Evolutionary conservation across 2,888 invertebrate genomes (phyloP), one percentile per base, ranked within the genome.

Genomic region (Agrochola litura): DNA sequence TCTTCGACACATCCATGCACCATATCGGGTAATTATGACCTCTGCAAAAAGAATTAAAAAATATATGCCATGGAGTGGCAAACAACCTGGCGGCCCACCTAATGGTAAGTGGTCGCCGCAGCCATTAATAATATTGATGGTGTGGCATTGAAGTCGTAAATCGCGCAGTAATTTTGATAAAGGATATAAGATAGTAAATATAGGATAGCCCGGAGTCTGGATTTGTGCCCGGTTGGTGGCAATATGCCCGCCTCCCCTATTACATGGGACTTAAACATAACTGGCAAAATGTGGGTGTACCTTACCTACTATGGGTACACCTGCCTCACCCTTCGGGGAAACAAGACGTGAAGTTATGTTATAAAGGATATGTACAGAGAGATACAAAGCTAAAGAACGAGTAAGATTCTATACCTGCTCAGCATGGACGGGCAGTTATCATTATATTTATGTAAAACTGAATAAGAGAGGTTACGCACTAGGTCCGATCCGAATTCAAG

Each of bases 11-110:
- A 91, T 98, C 98, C 92, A 99, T 97, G 92, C 98, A 98, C 98
- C 99, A 99, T 85, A 99, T 98, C 1, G 99, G 98, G 91, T 98
- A 98, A 91, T 98, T 98, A 94, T 99, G 99, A 52, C 99, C 99
- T 89, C 98, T 94, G 91, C 14, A 93, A 95, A 72, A 74, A 67
- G 79, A 69, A 19, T 19, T 77, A 64, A 58, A 19, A 41, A 22
- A 30, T 30, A 22, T 14, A 66, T 66, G 49, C 2, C 22, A 30
- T 49, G 25, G 12, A 19, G 46, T 66, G 19, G 65, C 3, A 66
- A 66, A 19, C 19, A 25, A 25, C 8, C 12, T 46, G 25, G 65
- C 19, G 25, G 19, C 25, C 25, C 46, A 46, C 12, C 43, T 43
- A n/a, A 43, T 25, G 12, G 8, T 25, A 25, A 66, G 12, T 46